Conservation (phyloP, 2,797 vertebrate species). For the Pseudotriccus pelzelni region DNA sequence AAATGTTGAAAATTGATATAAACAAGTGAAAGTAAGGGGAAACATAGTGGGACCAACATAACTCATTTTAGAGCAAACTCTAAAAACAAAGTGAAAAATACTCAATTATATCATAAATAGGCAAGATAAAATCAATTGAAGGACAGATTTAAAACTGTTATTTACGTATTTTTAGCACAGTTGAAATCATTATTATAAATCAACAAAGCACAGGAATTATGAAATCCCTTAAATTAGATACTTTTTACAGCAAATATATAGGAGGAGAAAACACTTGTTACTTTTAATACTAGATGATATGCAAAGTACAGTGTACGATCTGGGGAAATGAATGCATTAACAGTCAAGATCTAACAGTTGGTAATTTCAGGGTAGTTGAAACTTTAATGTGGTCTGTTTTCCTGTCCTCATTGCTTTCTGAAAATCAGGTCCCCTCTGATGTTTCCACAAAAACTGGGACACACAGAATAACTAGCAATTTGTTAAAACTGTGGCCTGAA, state of each 20-base stretch:
- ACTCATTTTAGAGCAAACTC: not conserved
- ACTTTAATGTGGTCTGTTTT: not conserved
- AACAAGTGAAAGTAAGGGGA: not conserved
- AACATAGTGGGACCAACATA: not conserved
- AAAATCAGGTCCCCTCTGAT: slow-evolving; percentile 49
- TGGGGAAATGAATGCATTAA: not conserved
- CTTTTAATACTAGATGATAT: not conserved
- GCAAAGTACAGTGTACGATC: not conserved
- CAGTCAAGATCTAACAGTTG: not conserved
- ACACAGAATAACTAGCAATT: slow-evolving; percentile 1
- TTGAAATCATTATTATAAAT: not conserved
- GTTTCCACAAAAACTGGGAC: slow-evolving; percentile 20
- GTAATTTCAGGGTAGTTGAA: not conserved
- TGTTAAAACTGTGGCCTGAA: slow-evolving; percentile 5
- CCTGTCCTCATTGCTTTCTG: not conserved
- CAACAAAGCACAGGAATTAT: not conserved
- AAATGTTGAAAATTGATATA: not conserved
- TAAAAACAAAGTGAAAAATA: not conserved
- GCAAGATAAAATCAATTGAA: not conserved
- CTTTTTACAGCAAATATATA: not conserved
- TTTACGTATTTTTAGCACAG: not conserved
- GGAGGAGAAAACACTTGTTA: not conserved
- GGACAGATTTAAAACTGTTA: not conserved
- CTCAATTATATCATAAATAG: not conserved
- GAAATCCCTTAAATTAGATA: not conserved